Evolutionary conservation across 1,140 invertebrate species (phyloP).

Genomic region (Mercenaria mercenaria): DNA sequence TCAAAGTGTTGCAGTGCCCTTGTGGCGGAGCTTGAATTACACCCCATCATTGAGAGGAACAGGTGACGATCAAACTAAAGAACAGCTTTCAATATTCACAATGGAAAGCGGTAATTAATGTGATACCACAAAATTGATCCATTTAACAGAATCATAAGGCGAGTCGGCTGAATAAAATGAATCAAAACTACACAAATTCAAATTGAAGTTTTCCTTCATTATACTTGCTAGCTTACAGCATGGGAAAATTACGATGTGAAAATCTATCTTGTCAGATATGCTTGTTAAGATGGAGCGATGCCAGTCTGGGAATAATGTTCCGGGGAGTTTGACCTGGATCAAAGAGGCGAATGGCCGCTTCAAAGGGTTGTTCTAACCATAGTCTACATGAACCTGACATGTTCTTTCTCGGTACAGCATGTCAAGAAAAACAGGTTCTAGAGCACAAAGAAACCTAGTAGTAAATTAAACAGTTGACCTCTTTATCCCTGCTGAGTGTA

Average conservation of each 20-base stretch:
- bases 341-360: slow-evolving; percentile 32
- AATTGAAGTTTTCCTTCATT: neutral
- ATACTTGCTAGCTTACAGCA: neutral
- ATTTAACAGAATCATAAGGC: slow-evolving; percentile 40
- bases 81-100: slow-evolving; percentile 14
- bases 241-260: slow-evolving; percentile 47
- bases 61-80: slow-evolving; percentile 45
- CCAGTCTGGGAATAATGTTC: slow-evolving; percentile 44
- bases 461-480: slow-evolving; percentile 1
- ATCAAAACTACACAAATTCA: slow-evolving; percentile 28
- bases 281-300: slow-evolving; percentile 42
- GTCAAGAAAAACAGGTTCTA: slow-evolving; percentile 6
- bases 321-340: slow-evolving; percentile 51
- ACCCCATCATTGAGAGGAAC: slow-evolving; percentile 21
- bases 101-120: slow-evolving; percentile 54
- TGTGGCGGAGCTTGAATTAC: slow-evolving; percentile 28
- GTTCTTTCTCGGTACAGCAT: neutral
- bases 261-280: slow-evolving; percentile 30
- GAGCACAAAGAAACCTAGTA: neutral
- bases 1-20: slow-evolving; percentile 24
- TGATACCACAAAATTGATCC: slow-evolving; percentile 51
- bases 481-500: neutral
- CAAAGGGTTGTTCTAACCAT: slow-evolving; percentile 28
- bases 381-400: slow-evolving; percentile 9
- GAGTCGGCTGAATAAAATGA: slow-evolving; percentile 9